Evolutionary conservation across 2,888 invertebrate species (phyloP).

Genomic region (Heteromurus nitidus): DNA sequence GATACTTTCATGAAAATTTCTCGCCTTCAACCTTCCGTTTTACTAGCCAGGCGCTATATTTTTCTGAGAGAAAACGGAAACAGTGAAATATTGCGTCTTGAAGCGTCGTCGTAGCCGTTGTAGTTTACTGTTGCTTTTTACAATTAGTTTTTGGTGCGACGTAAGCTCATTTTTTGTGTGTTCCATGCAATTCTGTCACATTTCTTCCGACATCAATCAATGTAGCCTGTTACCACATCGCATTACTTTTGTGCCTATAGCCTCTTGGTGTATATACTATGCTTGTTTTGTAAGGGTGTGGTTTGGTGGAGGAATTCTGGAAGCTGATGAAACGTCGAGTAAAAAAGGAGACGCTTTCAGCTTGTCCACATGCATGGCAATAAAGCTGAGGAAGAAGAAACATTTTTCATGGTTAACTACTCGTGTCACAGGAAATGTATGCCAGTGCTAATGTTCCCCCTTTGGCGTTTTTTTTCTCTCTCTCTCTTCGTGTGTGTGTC

Average conservation of each 20-base stretch:
- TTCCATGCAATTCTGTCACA: constrained; percentile 65
- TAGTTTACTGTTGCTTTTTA: constrained; percentile 1
- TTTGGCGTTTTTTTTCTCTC: constrained; percentile 49
- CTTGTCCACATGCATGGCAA: constrained; percentile 29
- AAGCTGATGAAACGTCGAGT: too few relatives aligned
- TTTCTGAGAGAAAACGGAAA: constrained; percentile 47
- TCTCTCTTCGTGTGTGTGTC: constrained; percentile 35
- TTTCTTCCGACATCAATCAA: constrained; percentile 66
- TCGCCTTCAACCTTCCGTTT: too few relatives aligned
- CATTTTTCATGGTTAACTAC: constrained; percentile 66
- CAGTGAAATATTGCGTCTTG: constrained; percentile 60
- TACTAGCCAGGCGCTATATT: not conserved
- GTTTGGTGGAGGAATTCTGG: too few relatives aligned
- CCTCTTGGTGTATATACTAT: not conserved
- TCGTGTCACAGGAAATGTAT: constrained; percentile 65
- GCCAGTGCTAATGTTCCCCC: constrained; percentile 62
- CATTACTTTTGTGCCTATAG: constrained; percentile 11
- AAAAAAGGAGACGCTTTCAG: not conserved
- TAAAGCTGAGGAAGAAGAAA: constrained; percentile 58
- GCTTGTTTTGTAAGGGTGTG: not conserved
- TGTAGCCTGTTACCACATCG: constrained; percentile 19
- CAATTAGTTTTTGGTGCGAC: not conserved
- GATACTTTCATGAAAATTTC: too few relatives aligned
- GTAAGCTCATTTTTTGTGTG: constrained; percentile 32
- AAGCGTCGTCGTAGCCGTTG: constrained; percentile 39